These are phyloP conservation scores for Temnothorax curvispinosus DNA, from an alignment of 1,140 invertebrate genomes.

Conservation along the genomic window DNA sequence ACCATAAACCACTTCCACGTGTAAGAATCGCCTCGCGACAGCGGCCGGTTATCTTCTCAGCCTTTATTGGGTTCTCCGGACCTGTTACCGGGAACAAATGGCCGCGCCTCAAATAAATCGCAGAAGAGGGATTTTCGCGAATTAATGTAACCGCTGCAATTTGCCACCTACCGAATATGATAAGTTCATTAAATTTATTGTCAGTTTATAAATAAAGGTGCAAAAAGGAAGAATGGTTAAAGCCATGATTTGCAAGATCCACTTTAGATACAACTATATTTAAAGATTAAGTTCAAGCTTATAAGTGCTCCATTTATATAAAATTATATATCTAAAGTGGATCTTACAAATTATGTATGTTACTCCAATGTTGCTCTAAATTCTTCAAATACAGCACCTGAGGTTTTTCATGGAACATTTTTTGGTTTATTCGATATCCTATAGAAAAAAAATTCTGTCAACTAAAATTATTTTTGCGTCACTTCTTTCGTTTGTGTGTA, in stretches of 20 bases:
- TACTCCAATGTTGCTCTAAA: background rate
- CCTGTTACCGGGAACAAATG: slow-evolving; percentile 40
- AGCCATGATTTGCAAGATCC: slow-evolving; percentile 15
- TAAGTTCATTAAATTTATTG: background rate
- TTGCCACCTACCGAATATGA: background rate
- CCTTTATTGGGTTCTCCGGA: slow-evolving; percentile 9
- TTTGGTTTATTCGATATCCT: background rate
- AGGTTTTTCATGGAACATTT: background rate
- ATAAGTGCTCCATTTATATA: background rate
- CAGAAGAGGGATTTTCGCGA: slow-evolving; percentile 35
- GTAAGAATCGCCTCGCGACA: slow-evolving; percentile 68
- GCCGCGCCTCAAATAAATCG: background rate
- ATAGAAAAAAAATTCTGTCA: background rate
- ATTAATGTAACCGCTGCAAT: slow-evolving; percentile 30
- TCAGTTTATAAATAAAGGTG: background rate
- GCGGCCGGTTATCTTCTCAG: slow-evolving; percentile 63
- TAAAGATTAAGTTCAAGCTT: slow-evolving; percentile 17
- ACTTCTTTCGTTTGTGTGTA: slow-evolving; percentile 32
- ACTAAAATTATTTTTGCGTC: background rate
- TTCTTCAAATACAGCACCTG: background rate
- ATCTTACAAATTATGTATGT: slow-evolving; percentile 35
- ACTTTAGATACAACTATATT: slow-evolving; percentile 7
- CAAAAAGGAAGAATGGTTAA: background rate
- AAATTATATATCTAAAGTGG: slow-evolving; percentile 30
- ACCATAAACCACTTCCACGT: slow-evolving; percentile 81